These are phyloP conservation scores for Kryptolebias marmoratus DNA, from an alignment of 2,113 vertebrate species.

Conservation along the genomic window DNA sequence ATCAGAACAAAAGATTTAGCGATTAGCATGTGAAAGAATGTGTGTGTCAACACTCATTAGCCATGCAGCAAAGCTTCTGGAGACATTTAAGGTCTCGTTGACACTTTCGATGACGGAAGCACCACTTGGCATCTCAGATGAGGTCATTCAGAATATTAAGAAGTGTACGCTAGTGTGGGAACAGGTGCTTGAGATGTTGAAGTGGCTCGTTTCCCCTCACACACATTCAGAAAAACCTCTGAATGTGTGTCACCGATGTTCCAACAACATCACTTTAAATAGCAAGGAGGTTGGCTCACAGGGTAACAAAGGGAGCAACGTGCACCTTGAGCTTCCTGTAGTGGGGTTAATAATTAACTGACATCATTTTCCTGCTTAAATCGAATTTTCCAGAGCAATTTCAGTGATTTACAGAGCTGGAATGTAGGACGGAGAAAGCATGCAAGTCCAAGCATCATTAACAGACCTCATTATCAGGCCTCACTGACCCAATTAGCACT, in stretches of 20 bases:
- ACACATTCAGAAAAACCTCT: neutral
- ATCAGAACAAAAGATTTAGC: constrained; percentile 8
- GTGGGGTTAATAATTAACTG: constrained; percentile 37
- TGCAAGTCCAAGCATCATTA: constrained; percentile 49
- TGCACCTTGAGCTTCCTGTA: neutral
- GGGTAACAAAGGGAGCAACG: constrained; percentile 1
- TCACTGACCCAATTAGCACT: constrained; percentile 57
- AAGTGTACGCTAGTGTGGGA: constrained; percentile 46
- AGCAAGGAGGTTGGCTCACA: neutral
- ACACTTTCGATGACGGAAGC: constrained; percentile 46
- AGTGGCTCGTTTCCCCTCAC: constrained; percentile 13
- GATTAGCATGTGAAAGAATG: constrained; percentile 65
- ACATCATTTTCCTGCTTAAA: constrained; percentile 42
- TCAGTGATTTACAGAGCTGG: constrained; percentile 18
- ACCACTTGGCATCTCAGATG: constrained; percentile 44
- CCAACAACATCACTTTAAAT: neutral
- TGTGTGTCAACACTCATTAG: constrained; percentile 54
- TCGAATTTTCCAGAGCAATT: constrained; percentile 44
- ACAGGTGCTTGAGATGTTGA: constrained; percentile 50
- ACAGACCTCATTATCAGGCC: constrained; percentile 38
- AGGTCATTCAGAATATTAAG: constrained; percentile 30
- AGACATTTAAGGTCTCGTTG: constrained; percentile 29
- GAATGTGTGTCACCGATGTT: too few relatives aligned
- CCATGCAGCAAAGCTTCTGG: constrained; percentile 28
- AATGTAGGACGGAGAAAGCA: constrained; percentile 58